Conservation (phyloP, 1,140 invertebrate genomes). For the Coptotermes formosanus region DNA sequence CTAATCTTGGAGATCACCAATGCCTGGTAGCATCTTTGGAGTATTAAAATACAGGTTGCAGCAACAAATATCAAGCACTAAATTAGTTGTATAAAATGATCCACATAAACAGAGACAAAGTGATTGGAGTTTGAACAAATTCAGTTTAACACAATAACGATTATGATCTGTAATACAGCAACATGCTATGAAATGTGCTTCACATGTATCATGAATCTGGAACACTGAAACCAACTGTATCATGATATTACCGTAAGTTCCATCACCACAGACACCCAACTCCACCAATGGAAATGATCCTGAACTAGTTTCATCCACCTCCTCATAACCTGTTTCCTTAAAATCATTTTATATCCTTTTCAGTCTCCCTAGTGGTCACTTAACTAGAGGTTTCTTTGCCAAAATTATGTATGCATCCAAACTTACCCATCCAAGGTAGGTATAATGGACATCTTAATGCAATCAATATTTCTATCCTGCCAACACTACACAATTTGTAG, state of each 20-base stretch:
- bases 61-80: not conserved
- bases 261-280: not conserved
- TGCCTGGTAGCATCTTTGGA: not conserved
- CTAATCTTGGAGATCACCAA: not conserved
- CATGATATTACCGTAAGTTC: not conserved
- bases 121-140: not conserved
- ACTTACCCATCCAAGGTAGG: no score
- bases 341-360: no score
- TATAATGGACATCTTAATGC: no score
- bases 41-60: not conserved
- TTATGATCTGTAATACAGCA: not conserved
- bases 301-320: not conserved
- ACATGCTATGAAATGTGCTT: not conserved
- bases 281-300: not conserved
- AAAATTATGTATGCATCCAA: no score
- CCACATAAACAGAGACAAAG: not conserved
- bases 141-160: not conserved
- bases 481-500: no score
- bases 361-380: no score
- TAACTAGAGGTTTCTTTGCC: no score
- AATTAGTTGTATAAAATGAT: not conserved
- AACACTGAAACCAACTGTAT: not conserved
- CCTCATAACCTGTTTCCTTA: no score
- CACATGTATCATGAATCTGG: not conserved
- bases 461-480: no score